These are phyloP conservation scores for Leptopterna dolabrata DNA, from an alignment of 2,888 invertebrate species.

Conservation along the genomic window DNA sequence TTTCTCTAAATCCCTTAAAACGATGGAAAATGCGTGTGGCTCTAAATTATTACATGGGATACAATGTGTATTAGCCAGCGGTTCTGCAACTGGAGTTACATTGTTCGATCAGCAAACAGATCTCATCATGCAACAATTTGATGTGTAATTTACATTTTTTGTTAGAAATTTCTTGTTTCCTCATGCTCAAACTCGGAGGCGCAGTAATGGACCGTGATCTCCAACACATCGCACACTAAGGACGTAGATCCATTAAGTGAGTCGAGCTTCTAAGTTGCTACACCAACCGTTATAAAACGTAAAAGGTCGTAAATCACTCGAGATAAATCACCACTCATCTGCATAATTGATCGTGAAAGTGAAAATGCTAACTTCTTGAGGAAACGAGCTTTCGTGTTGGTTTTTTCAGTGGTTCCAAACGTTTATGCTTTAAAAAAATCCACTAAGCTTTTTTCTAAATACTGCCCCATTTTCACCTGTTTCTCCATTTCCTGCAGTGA, in stretches of 20 bases:
- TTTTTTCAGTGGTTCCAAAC: neutral
- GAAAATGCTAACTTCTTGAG: neutral
- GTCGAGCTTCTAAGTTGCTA: neutral
- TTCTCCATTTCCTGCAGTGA: neutral
- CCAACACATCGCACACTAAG: neutral
- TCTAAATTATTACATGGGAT: no score
- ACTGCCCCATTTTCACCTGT: neutral
- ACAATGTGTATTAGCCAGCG: no score
- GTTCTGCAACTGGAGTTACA: no score
- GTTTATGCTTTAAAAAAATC: neutral
- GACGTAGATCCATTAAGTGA: neutral
- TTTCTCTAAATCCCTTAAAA: no score
- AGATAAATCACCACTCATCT: neutral
- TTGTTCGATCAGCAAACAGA: no score
- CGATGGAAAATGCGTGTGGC: no score
- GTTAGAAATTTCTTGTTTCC: no score
- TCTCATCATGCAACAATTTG: no score
- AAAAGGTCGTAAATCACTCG: neutral
- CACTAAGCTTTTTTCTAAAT: neutral
- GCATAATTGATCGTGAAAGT: slow-evolving; percentile 8
- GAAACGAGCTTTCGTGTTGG: neutral
- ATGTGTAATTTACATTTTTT: no score
- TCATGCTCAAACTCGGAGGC: neutral
- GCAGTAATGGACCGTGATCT: neutral
- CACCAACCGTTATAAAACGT: neutral